These are phyloP conservation scores for Anastatus disparis DNA, from an alignment of 1,140 invertebrate species.

Conservation along the genomic window DNA sequence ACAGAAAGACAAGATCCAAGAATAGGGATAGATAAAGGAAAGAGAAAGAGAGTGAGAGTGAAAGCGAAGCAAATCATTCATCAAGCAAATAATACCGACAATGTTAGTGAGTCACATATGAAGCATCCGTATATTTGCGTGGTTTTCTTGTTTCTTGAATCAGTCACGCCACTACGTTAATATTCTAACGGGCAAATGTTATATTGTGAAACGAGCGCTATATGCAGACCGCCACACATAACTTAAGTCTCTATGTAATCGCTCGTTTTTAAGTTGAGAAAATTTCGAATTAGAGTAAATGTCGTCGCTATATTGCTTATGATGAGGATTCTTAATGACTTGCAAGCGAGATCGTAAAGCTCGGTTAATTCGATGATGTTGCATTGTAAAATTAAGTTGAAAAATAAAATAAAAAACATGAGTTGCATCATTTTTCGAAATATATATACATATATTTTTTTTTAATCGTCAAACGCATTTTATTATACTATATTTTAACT, in stretches of 20 bases:
- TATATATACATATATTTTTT: too few relatives aligned
- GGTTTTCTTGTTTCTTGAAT: conserved; percentile 51
- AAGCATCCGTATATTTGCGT: conserved; percentile 39
- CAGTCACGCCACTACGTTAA: conserved; percentile 27
- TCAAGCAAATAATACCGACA: conserved; percentile 56
- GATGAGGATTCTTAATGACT: background rate
- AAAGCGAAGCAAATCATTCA: conserved; percentile 55
- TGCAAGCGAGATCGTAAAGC: background rate
- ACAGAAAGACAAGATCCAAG: too few relatives aligned
- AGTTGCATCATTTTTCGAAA: background rate
- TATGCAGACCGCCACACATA: too few relatives aligned
- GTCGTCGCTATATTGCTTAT: too few relatives aligned
- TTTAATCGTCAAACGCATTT: too few relatives aligned
- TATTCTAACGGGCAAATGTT: too few relatives aligned
- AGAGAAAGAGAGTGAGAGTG: conserved; percentile 23
- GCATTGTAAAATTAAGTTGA: background rate
- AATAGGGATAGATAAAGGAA: background rate
- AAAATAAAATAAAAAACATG: too few relatives aligned
- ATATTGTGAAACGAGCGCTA: too few relatives aligned
- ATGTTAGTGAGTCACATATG: conserved; percentile 44
- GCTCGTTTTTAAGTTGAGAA: background rate
- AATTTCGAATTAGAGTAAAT: too few relatives aligned
- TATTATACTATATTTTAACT: too few relatives aligned
- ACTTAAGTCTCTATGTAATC: too few relatives aligned
- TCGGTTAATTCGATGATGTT: background rate